Conservation (phyloP, 2,888 invertebrate species). For the Hypomecis atomaria region DNA sequence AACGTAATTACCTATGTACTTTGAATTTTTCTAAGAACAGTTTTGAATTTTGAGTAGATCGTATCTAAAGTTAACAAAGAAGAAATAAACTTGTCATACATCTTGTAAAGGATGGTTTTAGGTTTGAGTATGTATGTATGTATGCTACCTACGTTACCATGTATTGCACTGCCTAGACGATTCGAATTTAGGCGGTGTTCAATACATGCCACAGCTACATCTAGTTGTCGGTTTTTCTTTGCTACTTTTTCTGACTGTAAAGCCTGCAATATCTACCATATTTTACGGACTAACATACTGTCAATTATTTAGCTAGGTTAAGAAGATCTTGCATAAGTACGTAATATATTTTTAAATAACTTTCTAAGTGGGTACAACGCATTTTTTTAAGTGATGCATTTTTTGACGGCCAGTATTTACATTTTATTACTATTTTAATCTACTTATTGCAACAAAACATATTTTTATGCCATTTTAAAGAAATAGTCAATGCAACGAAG, state of each 20-base stretch:
- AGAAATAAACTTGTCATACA: too few relatives aligned
- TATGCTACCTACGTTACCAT: too few relatives aligned
- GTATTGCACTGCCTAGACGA: too few relatives aligned
- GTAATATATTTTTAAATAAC: constrained; percentile 33
- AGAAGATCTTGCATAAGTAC: constrained; percentile 46
- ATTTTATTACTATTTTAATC: constrained; percentile 24
- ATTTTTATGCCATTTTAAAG: constrained; percentile 49
- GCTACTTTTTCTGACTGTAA: not conserved
- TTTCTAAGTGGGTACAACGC: constrained; percentile 34
- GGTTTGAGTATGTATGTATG: too few relatives aligned
- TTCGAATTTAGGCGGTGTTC: too few relatives aligned
- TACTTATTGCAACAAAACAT: constrained; percentile 45
- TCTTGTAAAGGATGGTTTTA: too few relatives aligned
- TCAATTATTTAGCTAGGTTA: constrained; percentile 66
- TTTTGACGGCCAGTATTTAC: constrained; percentile 55
- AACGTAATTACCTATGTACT: too few relatives aligned
- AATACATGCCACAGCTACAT: not conserved
- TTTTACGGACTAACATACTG: constrained; percentile 50
- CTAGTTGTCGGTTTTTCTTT: too few relatives aligned
- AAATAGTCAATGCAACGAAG: constrained; percentile 69
- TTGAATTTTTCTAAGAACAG: too few relatives aligned
- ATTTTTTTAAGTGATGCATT: constrained; percentile 2
- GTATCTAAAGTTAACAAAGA: too few relatives aligned
- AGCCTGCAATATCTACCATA: constrained; percentile 8
- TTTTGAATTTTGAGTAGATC: too few relatives aligned